These are phyloP conservation scores for Eugnorisma glareosa DNA, from an alignment of 2,888 invertebrate species.

Conservation along the genomic window DNA sequence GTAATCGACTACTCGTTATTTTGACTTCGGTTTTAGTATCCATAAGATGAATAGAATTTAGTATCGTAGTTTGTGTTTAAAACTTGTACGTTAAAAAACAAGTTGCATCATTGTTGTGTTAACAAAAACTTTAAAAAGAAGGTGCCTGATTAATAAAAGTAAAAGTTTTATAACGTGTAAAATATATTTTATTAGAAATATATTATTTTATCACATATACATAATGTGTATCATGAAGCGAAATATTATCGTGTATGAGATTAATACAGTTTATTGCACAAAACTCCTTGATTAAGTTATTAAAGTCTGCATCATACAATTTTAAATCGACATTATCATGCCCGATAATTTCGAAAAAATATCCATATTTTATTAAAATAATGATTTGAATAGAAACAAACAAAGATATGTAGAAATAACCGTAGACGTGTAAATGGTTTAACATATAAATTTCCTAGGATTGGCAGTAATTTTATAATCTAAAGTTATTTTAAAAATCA, in stretches of 20 bases:
- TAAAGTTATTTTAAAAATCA: background rate
- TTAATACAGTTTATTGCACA: conserved; percentile 61
- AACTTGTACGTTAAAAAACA: background rate
- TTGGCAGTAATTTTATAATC: conserved; percentile 1
- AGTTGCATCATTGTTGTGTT: background rate
- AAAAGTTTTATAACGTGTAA: conserved; percentile 63
- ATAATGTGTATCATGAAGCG: conserved; percentile 54
- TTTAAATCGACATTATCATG: conserved; percentile 6
- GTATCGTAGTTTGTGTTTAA: background rate
- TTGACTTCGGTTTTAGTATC: background rate
- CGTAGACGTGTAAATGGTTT: background rate
- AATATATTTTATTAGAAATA: conserved; percentile 69
- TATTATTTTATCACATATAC: conserved; percentile 65
- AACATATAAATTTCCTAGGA: background rate
- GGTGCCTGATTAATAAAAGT: conserved; percentile 43
- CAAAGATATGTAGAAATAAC: conserved; percentile 19
- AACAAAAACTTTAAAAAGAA: background rate
- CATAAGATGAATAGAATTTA: background rate
- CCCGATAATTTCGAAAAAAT: conserved; percentile 15
- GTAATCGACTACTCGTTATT: conserved; percentile 58
- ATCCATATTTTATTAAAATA: background rate
- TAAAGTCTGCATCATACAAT: conserved; percentile 33
- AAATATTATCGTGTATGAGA: conserved; percentile 48
- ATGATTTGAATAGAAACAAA: background rate
- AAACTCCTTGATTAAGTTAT: conserved; percentile 50